These are phyloP conservation scores for Spea multiplicata DNA, from an alignment of 2,113 vertebrate species.

Conservation along the genomic window DNA sequence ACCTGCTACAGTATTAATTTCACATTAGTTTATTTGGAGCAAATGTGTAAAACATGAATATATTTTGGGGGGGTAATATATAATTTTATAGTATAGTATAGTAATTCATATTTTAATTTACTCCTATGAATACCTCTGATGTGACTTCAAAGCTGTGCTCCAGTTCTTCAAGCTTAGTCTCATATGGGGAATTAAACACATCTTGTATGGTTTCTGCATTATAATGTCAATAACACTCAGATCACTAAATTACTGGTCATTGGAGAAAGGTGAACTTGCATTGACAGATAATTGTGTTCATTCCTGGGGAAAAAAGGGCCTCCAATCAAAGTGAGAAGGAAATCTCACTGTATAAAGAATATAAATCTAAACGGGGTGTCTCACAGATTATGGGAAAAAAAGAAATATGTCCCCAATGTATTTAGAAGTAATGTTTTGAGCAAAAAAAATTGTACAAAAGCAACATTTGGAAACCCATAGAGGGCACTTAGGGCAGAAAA, in stretches of 20 bases:
- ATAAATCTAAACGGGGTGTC: slow-evolving; percentile 17
- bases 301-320: slow-evolving; percentile 5
- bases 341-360: slow-evolving; percentile 28
- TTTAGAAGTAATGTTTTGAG: slow-evolving; percentile 32
- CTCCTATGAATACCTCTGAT: too few relatives aligned
- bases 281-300: slow-evolving; percentile 20
- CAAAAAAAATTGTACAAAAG: slow-evolving; percentile 6
- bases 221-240: slow-evolving; percentile 6
- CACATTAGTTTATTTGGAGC: too few relatives aligned
- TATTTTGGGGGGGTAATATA: too few relatives aligned
- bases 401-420: slow-evolving; percentile 20
- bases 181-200: neutral
- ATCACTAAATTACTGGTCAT: neutral
- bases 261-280: slow-evolving; percentile 11
- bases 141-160: too few relatives aligned
- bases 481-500: slow-evolving; percentile 33
- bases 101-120: too few relatives aligned
- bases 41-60: too few relatives aligned
- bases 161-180: too few relatives aligned
- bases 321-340: slow-evolving; percentile 1
- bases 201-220: neutral
- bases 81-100: too few relatives aligned
- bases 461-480: slow-evolving; percentile 30
- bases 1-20: too few relatives aligned
- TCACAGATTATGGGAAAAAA: slow-evolving; percentile 18